Evolutionary conservation across 2,113 vertebrate species (phyloP), one percentile per base, ranked within the genome.

Genomic region (Lipotes vexillifer): DNA sequence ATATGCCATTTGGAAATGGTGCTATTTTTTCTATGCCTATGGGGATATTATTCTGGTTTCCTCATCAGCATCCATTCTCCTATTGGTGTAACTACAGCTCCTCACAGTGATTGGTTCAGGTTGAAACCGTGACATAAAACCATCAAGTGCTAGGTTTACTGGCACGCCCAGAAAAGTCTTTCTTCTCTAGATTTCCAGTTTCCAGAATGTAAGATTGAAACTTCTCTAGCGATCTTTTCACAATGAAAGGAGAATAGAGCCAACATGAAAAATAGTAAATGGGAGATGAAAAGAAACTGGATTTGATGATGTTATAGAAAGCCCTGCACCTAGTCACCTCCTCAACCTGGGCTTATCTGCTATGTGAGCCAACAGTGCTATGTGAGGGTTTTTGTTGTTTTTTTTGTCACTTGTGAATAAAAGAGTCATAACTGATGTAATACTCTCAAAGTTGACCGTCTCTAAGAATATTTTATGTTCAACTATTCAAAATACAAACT

Each of bases 91-190:
- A 38, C 13, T 21, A 41, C 8, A 33, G 31, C 1, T 15, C 14
- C 8, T 11, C 33, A 44, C 27, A 55, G 18, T 20, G n/a, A 61
- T 3, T 83, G 63, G 33, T 57, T 31, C 21, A 49, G 27, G 65
- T 8, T 2, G 6, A 75, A 20, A 6, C 0, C 0, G 5, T 27
- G 41, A 57, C 21, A 38, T 2, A 41, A 2, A 3, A 7, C 69
- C 66, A n/a, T 77, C 5, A 18, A 17, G 59, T 55, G 49, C 49
- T 20, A 11, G n/a, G 81, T 57, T 95, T 95, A 18, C 31, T 18
- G 29, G 23, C 6, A 55, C 36, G 49, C 11, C 4, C 77, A 33
- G 6, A 72, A 68, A 52, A 41, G 46, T 55, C 57, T 66, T 21
- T 36, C 33, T 65, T 31, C 27, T 36, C 3, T 18, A 1, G 1